These are phyloP conservation scores for Gephyroberyx darwinii DNA, from an alignment of 2,797 vertebrate species.

Conservation along the genomic window DNA sequence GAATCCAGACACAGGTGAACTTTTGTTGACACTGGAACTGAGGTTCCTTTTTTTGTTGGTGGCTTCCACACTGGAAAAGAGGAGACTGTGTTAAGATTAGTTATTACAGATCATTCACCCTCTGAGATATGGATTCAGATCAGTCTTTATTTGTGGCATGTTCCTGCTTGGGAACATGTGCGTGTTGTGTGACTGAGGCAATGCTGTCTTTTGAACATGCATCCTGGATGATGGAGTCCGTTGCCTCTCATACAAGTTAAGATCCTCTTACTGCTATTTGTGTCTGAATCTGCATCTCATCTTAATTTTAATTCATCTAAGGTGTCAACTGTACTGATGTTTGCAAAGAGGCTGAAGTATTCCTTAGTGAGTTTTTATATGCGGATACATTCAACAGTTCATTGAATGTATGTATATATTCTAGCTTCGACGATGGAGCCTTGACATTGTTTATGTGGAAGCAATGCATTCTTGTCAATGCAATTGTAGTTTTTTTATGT, in stretches of 20 bases:
- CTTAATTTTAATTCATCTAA: neutral
- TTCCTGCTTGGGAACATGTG: neutral
- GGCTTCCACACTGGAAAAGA: constrained; percentile 4
- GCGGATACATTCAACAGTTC: constrained; percentile 46
- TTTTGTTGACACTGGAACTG: neutral
- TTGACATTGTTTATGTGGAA: constrained; percentile 39
- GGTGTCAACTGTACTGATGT: neutral
- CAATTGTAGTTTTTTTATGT: constrained; percentile 41
- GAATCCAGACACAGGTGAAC: neutral
- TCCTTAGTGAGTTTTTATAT: constrained; percentile 26
- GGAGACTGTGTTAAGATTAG: neutral
- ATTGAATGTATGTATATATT: constrained; percentile 62
- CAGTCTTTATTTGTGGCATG: neutral
- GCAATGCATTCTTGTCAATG: constrained; percentile 67
- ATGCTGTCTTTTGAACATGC: neutral
- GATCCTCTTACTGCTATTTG: neutral
- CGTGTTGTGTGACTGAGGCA: neutral
- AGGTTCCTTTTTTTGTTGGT: neutral
- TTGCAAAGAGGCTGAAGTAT: neutral
- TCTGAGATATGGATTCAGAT: neutral
- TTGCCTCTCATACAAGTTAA: neutral
- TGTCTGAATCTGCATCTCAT: neutral
- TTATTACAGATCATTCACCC: neutral
- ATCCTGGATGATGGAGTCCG: neutral
- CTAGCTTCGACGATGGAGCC: constrained; percentile 67